phyloP scores from a whole-genome alignment of 1,140 invertebrate species.

The Heliconius eleuchia region DNA sequence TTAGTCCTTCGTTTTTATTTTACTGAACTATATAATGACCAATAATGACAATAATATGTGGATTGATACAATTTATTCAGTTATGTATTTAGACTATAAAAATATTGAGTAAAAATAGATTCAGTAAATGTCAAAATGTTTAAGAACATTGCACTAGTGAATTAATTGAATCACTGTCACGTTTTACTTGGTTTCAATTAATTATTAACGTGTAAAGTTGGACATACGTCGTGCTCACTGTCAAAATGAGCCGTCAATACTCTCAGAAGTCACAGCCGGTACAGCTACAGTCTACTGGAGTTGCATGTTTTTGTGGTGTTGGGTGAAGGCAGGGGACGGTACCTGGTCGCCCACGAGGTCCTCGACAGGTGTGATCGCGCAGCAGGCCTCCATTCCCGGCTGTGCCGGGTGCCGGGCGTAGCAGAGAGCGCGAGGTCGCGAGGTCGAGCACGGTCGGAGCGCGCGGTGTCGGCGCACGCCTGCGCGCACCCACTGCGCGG shows the following conservation, averaged over 20 bases:
- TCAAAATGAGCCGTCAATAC: conserved; percentile 25
- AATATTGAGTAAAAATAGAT: neutral
- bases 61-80: too few relatives aligned
- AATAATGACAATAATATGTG: too few relatives aligned
- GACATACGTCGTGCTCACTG: conserved; percentile 23
- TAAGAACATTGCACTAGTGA: neutral
- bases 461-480: conserved; percentile 58
- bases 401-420: conserved; percentile 47
- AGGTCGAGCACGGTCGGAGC: conserved; percentile 42
- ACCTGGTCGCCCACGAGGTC: conserved; percentile 76
- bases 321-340: conserved; percentile 24
- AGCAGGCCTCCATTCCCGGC: conserved; percentile 74
- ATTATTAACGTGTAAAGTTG: conserved; percentile 27
- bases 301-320: conserved; percentile 24
- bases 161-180: conserved; percentile 15
- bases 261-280: conserved; percentile 25
- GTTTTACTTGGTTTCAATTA: conserved; percentile 25
- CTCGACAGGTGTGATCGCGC: conserved; percentile 68
- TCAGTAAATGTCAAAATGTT: neutral
- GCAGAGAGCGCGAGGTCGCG: conserved; percentile 31
- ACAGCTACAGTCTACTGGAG: conserved; percentile 15
- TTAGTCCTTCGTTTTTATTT: neutral
- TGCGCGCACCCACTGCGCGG: conserved; percentile 68
- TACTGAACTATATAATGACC: too few relatives aligned
- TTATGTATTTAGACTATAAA: neutral